A percentile compares a stretch with the other conserved stretches of the same genome.
Evolutionary conservation across 2,113 vertebrate genomes (phyloP).

Genomic region (Amphiprion percula): DNA sequence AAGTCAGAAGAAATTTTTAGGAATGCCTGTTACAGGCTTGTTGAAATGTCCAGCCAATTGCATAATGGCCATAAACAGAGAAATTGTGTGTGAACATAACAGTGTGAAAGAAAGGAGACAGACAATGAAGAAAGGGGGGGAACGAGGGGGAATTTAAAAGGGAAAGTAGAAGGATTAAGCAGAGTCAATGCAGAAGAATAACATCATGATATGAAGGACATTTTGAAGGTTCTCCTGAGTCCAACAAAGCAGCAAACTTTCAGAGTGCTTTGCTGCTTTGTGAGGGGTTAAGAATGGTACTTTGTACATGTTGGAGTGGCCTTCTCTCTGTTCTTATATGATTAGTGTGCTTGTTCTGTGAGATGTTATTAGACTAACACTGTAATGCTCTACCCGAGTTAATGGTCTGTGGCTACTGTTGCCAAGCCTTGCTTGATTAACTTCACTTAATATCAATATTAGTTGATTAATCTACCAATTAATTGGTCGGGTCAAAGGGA

Average conservation of each 20-base stretch:
- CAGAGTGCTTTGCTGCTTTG: slow-evolving; percentile 22
- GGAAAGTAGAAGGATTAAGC: slow-evolving; percentile 21
- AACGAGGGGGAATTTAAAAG: slow-evolving; percentile 21
- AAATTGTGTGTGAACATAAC: not conserved
- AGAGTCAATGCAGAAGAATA: slow-evolving; percentile 11
- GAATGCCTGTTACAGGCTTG: slow-evolving; percentile 30
- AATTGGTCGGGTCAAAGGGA: slow-evolving; percentile 67
- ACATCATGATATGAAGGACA: slow-evolving; percentile 30
- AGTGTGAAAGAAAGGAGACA: slow-evolving; percentile 1
- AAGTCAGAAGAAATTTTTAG: slow-evolving; percentile 31
- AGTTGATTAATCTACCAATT: slow-evolving; percentile 75
- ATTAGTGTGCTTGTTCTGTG: slow-evolving; percentile 63
- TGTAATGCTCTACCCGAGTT: slow-evolving; percentile 52
- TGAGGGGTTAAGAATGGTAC: slow-evolving; percentile 30
- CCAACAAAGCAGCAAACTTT: slow-evolving; percentile 24
- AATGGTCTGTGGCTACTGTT: slow-evolving; percentile 70
- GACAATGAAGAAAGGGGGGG: not conserved
- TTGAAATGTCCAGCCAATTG: slow-evolving; percentile 47
- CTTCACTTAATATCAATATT: slow-evolving; percentile 72
- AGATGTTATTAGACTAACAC: slow-evolving; percentile 59
- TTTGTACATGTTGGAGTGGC: slow-evolving; percentile 37
- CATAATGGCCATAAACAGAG: slow-evolving; percentile 6
- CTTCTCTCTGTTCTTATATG: slow-evolving; percentile 41
- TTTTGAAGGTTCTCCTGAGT: slow-evolving; percentile 41
- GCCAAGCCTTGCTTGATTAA: slow-evolving; percentile 65